Evolutionary conservation across 2,797 vertebrate species (phyloP), one percentile per base, ranked within the genome.

Genomic region (Typhlichthys eigenmanni): DNA sequence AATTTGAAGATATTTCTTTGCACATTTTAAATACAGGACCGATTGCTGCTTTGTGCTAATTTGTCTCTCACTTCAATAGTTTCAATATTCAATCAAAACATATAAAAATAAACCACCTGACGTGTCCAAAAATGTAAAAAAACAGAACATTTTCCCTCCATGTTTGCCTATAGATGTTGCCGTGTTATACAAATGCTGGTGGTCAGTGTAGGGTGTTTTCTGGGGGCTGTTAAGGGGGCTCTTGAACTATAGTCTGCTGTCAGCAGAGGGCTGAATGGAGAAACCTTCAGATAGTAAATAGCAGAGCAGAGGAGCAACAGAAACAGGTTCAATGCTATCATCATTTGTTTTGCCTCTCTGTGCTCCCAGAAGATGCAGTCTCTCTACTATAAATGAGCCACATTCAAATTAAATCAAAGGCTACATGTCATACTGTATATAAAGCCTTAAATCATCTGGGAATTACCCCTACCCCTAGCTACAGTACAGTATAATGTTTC

Each of bases 231-330:
- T 86, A 88, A 88, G 85, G 24, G 86, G 81, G 66, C 85, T 87
- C 81, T 90, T 86, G 89, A 88, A 91, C 83, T 85, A 87, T 84
- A 83, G 86, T 84, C 75, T 87, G 78, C 87, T 86, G 85, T 89
- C 87, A 88, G 69, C 81, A 79, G 79, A 88, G 85, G 83, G 78
- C 69, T 68, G 80, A 82, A 87, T 87, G 74, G 75, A 88, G 84
- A 87, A 87, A 75, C 68, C 83, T 77, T 87, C 82, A 68, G 76
- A 86, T 76, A 84, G 77, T 29, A 63, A 76, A 81, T 78, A 83
- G 79, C 80, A 79, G 78, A 80, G 72, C 70, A 62, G 79, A 76
- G 67, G 69, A 76, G 58, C 6, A 85, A 74, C 85, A 83, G 75
- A 81, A 85, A 73, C 72, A 82, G 74, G 87, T 84, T 79, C 69